phyloP scores from a whole-genome alignment of 2,888 invertebrate species.

The Cryptops parisi region DNA sequence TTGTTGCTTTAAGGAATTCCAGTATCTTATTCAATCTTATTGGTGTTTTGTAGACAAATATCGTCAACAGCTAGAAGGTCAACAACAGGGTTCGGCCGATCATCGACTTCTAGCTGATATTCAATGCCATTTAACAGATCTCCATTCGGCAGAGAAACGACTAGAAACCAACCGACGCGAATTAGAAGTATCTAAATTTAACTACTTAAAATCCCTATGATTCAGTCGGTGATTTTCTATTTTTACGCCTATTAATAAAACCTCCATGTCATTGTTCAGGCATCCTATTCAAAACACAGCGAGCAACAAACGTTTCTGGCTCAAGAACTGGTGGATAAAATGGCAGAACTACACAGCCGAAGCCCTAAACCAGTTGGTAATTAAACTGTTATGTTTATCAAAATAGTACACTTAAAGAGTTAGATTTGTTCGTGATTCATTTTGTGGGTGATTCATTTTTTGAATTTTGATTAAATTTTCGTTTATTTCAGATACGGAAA shows the following conservation, averaged over 20 bases:
- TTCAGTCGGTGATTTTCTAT: too few species aligned
- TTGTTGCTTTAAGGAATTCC: too few species aligned
- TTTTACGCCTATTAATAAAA: not conserved
- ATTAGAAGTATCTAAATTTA: too few species aligned
- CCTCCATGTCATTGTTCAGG: slow-evolving; percentile 23
- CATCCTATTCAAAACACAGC: slow-evolving; percentile 27
- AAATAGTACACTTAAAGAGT: too few species aligned
- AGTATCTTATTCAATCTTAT: too few species aligned
- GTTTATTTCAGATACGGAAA: too few species aligned
- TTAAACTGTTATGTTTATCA: too few species aligned
- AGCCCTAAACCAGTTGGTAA: too few species aligned
- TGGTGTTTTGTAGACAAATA: not conserved
- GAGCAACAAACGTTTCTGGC: slow-evolving; percentile 33
- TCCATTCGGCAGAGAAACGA: not conserved
- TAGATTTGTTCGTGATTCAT: too few species aligned
- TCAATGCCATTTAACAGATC: not conserved
- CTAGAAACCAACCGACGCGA: not conserved
- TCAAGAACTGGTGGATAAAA: slow-evolving; percentile 31
- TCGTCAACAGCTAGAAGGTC: slow-evolving; percentile 11
- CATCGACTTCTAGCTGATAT: not conserved
- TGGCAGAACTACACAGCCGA: slow-evolving; percentile 32
- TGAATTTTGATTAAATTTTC: too few species aligned
- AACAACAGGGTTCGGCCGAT: not conserved
- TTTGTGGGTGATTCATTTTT: too few species aligned
- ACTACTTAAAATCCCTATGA: too few species aligned